A percentile compares a stretch with the other conserved stretches of the same genome.
These are phyloP conservation scores for Congeria kusceri DNA, from an alignment of 2,888 invertebrate genomes.

Conservation along the genomic window DNA sequence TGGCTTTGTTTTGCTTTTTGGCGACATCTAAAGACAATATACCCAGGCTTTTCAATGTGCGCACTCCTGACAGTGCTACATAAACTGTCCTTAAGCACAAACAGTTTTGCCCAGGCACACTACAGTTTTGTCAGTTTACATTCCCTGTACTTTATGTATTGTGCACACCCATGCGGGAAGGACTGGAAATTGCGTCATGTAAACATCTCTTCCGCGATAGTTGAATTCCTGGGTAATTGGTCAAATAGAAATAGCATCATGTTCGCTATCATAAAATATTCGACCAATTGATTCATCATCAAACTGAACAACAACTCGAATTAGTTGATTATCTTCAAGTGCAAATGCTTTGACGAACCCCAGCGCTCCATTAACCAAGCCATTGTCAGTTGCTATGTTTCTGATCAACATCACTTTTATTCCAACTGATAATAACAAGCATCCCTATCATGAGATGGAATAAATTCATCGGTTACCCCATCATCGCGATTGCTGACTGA, in stretches of 20 bases:
- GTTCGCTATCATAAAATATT: no score
- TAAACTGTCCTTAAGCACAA: slow-evolving; percentile 31
- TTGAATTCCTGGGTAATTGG: no score
- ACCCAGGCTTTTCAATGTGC: no score
- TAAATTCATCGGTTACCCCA: not conserved
- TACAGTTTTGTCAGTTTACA: slow-evolving; percentile 23
- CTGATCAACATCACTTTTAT: slow-evolving; percentile 32
- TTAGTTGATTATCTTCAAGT: no score
- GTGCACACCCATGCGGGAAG: slow-evolving; percentile 33
- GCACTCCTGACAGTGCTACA: no score
- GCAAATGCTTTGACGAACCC: no score
- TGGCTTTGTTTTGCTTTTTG: no score
- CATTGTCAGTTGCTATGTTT: slow-evolving; percentile 22
- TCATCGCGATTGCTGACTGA: not conserved
- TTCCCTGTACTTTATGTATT: slow-evolving; percentile 43
- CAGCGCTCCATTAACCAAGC: slow-evolving; percentile 43
- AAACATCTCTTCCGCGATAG: no score
- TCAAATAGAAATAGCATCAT: no score
- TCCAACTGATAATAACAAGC: slow-evolving; percentile 27
- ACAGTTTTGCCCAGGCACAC: slow-evolving; percentile 26
- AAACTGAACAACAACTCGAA: no score
- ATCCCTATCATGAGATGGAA: slow-evolving; percentile 20
- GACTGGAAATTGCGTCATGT: slow-evolving; percentile 38
- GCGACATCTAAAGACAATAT: no score
- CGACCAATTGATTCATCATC: no score